Conservation (phyloP, 2,888 invertebrate genomes). For the Camponotus fellah region DNA sequence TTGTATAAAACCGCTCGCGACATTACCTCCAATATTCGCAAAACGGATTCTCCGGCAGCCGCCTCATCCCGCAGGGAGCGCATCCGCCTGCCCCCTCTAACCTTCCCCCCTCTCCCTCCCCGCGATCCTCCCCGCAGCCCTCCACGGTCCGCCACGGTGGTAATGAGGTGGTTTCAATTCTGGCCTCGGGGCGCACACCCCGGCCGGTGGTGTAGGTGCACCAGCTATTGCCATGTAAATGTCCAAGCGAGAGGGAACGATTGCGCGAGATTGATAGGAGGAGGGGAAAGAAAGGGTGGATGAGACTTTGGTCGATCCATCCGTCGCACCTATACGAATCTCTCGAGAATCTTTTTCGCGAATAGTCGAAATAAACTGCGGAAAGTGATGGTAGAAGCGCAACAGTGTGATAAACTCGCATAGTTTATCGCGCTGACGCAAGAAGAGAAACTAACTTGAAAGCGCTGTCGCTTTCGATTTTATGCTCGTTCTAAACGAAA, state of each 20-base stretch:
- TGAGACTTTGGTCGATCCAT: constrained; percentile 20
- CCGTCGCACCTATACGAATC: constrained; percentile 36
- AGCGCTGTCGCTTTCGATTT: neutral
- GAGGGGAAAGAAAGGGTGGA: constrained; percentile 21
- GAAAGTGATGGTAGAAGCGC: constrained; percentile 20
- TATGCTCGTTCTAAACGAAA: neutral
- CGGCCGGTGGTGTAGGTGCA: constrained; percentile 73
- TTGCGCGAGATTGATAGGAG: constrained; percentile 78
- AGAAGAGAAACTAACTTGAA: neutral
- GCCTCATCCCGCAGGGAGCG: constrained; percentile 66
- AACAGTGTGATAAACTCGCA: constrained; percentile 26
- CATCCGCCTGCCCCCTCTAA: constrained; percentile 37
- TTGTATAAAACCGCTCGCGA: constrained; percentile 85
- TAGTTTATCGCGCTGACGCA: neutral
- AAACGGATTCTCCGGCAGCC: constrained; percentile 85
- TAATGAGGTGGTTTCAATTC: constrained; percentile 86
- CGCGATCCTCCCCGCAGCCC: constrained; percentile 59
- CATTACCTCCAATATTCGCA: constrained; percentile 86
- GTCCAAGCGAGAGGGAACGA: constrained; percentile 76
- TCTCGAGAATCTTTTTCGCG: constrained; percentile 14
- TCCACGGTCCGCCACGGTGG: constrained; percentile 64
- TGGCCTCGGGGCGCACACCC: constrained; percentile 83
- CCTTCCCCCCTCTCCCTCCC: constrained; percentile 45
- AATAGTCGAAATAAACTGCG: constrained; percentile 12
- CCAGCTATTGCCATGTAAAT: constrained; percentile 82